Evolutionary conservation across 2,888 invertebrate genomes (phyloP), one percentile per base, ranked within the genome.

Genomic region (Unio pictorum): DNA sequence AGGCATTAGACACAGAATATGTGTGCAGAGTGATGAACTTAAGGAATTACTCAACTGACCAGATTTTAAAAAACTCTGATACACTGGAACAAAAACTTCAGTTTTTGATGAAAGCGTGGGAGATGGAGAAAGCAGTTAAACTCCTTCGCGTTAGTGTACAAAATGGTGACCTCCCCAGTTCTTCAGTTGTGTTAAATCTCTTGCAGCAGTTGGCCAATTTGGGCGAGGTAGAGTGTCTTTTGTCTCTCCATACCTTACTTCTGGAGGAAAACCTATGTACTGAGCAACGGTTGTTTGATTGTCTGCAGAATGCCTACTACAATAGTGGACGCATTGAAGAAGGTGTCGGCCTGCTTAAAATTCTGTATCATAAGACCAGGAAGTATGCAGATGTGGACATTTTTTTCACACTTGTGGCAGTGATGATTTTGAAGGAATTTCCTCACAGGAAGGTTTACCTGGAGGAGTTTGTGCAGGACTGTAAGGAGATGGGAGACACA

Each of bases 241-340:
- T 80, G 34, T 72, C 73, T 20, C 66, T 81, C 23, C 72, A 75
- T 67, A 69, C 74, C 59, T 72, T 81, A 55, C 69, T 80, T 7
- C 69, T 66, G 61, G 77, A 78, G 15, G 66, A 75, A 34, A 72
- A 72, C 23, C 63, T 81, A 18, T 67, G 72, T 57, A 69, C 73
- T 15, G 70, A 75, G n/a, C 61, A 68, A 1, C 66, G 61, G 17
- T 79, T 79, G 66, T 77, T 73, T 56, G 57, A 68, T 56, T 73
- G 69, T 68, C 63, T 80, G n/a, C 56, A 72, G n/a, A 63, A 77
- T 56, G 81, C 80, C 15, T 81, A 78, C 71, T 76, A 70, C 62
- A 76, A 81, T 62, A 78, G 80, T 69, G 81, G 80, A 11, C 55
- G 75, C 20, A 62, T 81, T 28, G 72, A 75, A 8, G 81, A 81